Base-by-base conservation (phyloP, 2,888 invertebrate species). In the Scaptomyza reducta region DNA sequence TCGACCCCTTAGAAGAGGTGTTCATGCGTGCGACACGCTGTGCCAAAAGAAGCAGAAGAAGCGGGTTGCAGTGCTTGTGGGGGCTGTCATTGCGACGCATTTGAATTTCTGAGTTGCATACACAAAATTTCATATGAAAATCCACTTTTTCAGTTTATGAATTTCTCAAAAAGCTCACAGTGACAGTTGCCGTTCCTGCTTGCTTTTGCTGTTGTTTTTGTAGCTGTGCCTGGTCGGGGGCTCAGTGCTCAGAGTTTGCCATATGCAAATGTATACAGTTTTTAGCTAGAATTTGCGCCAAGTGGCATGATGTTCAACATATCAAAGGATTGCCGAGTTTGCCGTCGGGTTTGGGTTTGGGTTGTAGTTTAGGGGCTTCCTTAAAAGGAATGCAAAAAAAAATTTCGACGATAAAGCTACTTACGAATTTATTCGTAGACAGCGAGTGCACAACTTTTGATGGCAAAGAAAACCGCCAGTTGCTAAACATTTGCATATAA, bases 101-200 rank as follows among this genome's bases (percentile, higher is more conserved):
- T 82, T 82, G 87, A 87, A 87, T 87, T 85, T 83, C 82, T 87
- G 77, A 81, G 80, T 72, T 77, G 74, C 66, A 66, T 68, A 63
- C 67, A 77, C 79, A 80, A 68, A 84, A 83, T 83, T 83, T 83
- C 82, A 79, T 83, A 83, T 85, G 82, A 83, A 83, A 87, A 83
- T 87, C 82, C 82, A 83, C 82, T 83, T 87, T 82, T 83, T 83
- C 87, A 83, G 87, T 83, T 87, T 83, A 83, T 85, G 82, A 83
- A 83, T 83, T 83, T 83, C 82, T 85, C 85, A 81, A 87, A 82
- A 83, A 83, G 87, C 82, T 87, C 70, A 65, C 62, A 87, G 71
- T 83, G 87, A 83, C 87, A 87, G 82, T 85, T 70, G 54, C 54
- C 61, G 58, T 42, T 13, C 38, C 27, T 55, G 58, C 47, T 56